Conservation (phyloP, 2,113 vertebrate genomes). For the Orientallactaga bullata region DNA sequence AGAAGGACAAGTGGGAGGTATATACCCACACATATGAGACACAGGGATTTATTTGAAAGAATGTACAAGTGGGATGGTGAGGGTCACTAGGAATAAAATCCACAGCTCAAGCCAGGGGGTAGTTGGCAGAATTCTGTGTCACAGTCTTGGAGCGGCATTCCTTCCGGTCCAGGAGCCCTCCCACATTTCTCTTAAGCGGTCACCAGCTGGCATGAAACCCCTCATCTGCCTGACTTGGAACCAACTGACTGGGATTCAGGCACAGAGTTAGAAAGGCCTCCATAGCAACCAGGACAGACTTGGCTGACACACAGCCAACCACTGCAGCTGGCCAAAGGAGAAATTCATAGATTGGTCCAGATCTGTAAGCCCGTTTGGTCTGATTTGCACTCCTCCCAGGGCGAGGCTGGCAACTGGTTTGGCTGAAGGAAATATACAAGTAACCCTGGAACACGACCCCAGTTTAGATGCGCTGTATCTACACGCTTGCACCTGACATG, state of each 20-base stretch:
- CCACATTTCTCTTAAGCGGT: neutral
- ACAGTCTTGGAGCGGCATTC: neutral
- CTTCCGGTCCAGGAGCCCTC: neutral
- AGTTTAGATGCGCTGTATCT: accelerated
- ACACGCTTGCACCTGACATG: accelerated
- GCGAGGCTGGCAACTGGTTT: neutral
- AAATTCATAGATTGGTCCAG: neutral
- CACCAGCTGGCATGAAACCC: neutral
- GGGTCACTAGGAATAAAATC: neutral
- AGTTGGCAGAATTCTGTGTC: neutral
- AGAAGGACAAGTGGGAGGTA: neutral
- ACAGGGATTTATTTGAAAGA: neutral
- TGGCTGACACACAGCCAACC: neutral
- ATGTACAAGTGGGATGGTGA: neutral
- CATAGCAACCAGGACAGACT: accelerated
- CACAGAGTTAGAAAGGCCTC: neutral
- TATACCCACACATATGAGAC: too few species aligned
- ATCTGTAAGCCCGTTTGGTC: too few species aligned
- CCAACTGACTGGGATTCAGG: too few species aligned
- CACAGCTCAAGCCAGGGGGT: too few species aligned
- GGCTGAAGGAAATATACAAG: neutral
- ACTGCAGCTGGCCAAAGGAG: accelerated
- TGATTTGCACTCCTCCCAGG: neutral
- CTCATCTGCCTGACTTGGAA: neutral
- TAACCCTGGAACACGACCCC: neutral